Evolutionary conservation across 2,797 vertebrate genomes (phyloP).

Genomic region (Ptychadena robeensis): DNA sequence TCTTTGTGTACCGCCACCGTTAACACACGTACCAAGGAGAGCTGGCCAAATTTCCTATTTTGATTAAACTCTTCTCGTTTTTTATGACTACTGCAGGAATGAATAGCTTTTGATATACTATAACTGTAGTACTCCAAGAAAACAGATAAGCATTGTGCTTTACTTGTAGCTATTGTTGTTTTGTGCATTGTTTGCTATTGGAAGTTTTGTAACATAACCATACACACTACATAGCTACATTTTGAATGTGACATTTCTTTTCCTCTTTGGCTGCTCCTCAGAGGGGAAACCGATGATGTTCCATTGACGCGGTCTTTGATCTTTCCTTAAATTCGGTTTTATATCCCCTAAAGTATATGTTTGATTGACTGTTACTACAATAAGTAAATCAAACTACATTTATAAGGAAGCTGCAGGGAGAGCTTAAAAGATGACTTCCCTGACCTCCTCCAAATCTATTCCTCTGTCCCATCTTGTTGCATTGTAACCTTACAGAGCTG

Average conservation of each 20-base stretch:
- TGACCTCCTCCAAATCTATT: slow-evolving; percentile 55
- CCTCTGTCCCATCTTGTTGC: slow-evolving; percentile 9
- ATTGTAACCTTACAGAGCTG: slow-evolving; percentile 57
- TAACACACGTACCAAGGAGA: too few relatives aligned
- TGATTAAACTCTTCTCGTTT: too few relatives aligned
- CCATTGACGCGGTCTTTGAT: slow-evolving; percentile 49
- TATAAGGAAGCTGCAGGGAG: slow-evolving; percentile 54
- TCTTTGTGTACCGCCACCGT: too few relatives aligned
- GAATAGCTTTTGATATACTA: too few relatives aligned
- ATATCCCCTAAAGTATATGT: slow-evolving; percentile 52
- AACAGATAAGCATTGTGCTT: neutral
- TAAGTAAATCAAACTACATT: slow-evolving; percentile 59
- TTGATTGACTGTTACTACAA: slow-evolving; percentile 52
- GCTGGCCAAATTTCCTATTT: too few relatives aligned
- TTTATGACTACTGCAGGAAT: too few relatives aligned
- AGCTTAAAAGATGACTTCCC: slow-evolving; percentile 37
- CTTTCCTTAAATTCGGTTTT: slow-evolving; percentile 60
- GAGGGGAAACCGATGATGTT: slow-evolving; percentile 63
- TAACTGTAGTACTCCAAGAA: too few relatives aligned
- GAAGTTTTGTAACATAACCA: neutral
- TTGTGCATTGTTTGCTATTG: neutral
- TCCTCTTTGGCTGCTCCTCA: slow-evolving; percentile 53
- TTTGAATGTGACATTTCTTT: slow-evolving; percentile 5
- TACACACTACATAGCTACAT: neutral
- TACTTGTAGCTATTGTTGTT: slow-evolving; percentile 7